These are phyloP conservation scores for Phainopepla nitens DNA, from an alignment of 2,113 vertebrate species.

Conservation along the genomic window DNA sequence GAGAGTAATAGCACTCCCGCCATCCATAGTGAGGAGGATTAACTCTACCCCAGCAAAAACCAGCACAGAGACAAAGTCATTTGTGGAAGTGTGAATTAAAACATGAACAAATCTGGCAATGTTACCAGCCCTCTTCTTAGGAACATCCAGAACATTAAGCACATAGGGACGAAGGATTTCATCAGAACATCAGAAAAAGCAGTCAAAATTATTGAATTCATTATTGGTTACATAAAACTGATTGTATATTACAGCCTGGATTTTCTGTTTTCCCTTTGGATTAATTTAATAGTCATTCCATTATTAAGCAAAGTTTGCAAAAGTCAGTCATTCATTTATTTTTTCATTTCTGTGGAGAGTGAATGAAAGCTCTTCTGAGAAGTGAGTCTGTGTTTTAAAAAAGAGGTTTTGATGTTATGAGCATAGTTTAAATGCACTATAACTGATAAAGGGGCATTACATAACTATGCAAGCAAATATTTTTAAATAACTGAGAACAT, in stretches of 20 bases:
- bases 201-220: neutral
- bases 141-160: neutral
- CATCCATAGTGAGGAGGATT: fast-evolving
- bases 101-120: neutral
- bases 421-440: neutral
- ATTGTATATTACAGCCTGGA: neutral
- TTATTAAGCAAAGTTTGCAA: neutral
- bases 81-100: neutral
- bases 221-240: neutral
- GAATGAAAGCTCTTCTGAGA: neutral
- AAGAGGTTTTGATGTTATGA: neutral
- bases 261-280: neutral
- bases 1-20: fast-evolving
- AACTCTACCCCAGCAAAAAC: neutral
- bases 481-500: neutral
- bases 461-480: neutral
- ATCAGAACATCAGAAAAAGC: neutral
- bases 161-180: neutral
- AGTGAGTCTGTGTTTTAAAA: neutral
- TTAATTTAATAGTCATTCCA: neutral
- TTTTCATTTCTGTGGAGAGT: neutral
- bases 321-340: neutral
- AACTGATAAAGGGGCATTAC: neutral
- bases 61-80: neutral
- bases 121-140: neutral